Percentiles rank a stretch among this genome's conserved stretches.
Conservation (phyloP, 2,113 vertebrate species). For the Mustelus asterias region DNA sequence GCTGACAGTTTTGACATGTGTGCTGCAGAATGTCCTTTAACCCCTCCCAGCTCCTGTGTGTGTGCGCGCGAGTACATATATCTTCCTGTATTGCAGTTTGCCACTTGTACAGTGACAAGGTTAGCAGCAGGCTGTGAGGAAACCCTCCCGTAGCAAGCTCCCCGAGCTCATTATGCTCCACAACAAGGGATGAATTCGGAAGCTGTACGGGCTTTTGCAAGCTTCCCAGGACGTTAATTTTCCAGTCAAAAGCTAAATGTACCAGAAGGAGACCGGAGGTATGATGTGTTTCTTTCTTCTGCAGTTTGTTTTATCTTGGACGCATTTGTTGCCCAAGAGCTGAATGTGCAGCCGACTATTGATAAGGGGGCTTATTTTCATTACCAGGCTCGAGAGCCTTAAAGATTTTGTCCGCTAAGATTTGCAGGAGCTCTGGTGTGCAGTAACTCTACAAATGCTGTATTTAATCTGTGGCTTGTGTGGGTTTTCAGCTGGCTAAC, state of each 20-base stretch:
- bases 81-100: constrained; percentile 6
- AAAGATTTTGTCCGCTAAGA: neutral
- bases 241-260: neutral
- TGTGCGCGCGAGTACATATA: neutral
- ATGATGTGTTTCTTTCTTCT: neutral
- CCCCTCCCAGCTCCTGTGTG: neutral
- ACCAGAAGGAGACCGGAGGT: neutral
- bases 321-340: neutral
- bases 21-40: neutral
- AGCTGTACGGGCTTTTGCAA: neutral
- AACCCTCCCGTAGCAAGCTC: neutral
- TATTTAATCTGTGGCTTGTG: neutral
- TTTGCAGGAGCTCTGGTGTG: neutral
- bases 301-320: neutral
- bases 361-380: neutral
- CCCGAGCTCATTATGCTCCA: neutral
- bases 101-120: neutral
- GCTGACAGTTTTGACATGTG: neutral
- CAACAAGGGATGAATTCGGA: neutral
- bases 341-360: neutral
- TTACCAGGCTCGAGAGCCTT: neutral
- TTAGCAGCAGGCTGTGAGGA: neutral
- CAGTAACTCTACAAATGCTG: neutral
- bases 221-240: neutral
- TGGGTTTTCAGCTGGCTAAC: neutral